Conservation (phyloP, 2,888 invertebrate species). For the Drosophila nr. perissopoda region DNA sequence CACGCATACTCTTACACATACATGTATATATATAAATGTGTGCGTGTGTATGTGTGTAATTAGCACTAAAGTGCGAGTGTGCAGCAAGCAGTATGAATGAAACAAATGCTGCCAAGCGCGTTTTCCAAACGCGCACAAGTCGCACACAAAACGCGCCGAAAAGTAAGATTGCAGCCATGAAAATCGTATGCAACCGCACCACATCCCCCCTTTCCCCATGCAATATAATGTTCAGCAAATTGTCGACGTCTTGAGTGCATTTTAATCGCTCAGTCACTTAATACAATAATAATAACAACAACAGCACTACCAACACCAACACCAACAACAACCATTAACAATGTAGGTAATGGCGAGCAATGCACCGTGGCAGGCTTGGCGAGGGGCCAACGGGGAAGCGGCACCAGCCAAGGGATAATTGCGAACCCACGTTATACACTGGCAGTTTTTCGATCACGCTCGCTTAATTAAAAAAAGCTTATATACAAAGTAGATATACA, state of each 20-base stretch:
- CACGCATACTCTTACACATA: constrained; percentile 7
- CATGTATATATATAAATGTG: background rate
- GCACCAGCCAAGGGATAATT: constrained; percentile 68
- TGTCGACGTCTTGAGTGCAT: constrained; percentile 71
- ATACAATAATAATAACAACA: constrained; percentile 24
- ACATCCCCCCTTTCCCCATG: background rate
- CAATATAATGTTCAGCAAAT: constrained; percentile 43
- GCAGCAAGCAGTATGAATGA: constrained; percentile 9
- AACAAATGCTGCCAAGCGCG: background rate
- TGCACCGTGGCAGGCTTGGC: background rate
- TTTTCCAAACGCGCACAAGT: constrained; percentile 54
- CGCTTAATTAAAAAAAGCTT: constrained; percentile 66
- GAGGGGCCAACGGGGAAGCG: background rate
- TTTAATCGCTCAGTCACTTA: constrained; percentile 62
- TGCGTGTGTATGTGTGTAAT: constrained; percentile 46
- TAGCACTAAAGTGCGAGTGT: constrained; percentile 54
- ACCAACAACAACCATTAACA: constrained; percentile 15
- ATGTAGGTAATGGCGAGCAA: constrained; percentile 32
- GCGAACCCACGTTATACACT: constrained; percentile 65
- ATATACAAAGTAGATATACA: background rate
- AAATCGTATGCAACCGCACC: background rate
- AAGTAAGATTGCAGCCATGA: constrained; percentile 9
- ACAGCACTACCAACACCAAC: constrained; percentile 3
- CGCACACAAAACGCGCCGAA: constrained; percentile 49
- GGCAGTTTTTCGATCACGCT: constrained; percentile 38